Conservation (phyloP, 1,140 invertebrate species). For the Drosophila malerkotliana region DNA sequence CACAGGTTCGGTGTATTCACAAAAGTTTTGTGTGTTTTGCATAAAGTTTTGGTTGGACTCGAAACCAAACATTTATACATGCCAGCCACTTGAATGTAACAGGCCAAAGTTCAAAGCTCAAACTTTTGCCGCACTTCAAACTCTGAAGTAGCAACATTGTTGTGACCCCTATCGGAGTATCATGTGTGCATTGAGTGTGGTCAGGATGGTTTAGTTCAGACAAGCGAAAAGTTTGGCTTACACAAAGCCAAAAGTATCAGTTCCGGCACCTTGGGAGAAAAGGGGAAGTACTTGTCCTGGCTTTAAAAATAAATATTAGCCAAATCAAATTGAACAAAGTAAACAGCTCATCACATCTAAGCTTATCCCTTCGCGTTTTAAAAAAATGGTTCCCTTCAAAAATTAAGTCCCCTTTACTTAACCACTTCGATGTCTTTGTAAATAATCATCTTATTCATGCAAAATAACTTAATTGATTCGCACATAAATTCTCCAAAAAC, state of each 20-base stretch:
- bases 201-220: conserved; percentile 35
- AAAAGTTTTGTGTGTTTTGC: conserved; percentile 51
- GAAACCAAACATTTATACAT: conserved; percentile 63
- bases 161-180: conserved; percentile 29
- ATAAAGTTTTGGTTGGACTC: conserved; percentile 49
- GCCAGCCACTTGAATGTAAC: conserved; percentile 70
- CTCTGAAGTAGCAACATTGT: conserved; percentile 40
- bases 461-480: too few relatives aligned
- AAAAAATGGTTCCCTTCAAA: too few relatives aligned
- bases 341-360: too few relatives aligned
- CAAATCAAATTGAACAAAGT: too few relatives aligned
- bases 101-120: conserved; percentile 71
- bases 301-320: not conserved
- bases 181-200: conserved; percentile 32
- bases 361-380: too few relatives aligned
- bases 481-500: too few relatives aligned
- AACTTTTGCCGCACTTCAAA: conserved; percentile 59
- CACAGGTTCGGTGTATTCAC: conserved; percentile 30
- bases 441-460: too few relatives aligned
- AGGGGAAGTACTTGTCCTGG: not conserved
- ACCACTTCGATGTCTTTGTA: too few relatives aligned
- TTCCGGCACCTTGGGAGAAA: not conserved
- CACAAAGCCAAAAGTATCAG: conserved; percentile 20
- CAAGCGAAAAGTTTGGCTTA: conserved; percentile 32
- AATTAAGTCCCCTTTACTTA: too few relatives aligned